phyloP scores from a whole-genome alignment of 2,888 invertebrate species.

The Anthophora plumipes region DNA sequence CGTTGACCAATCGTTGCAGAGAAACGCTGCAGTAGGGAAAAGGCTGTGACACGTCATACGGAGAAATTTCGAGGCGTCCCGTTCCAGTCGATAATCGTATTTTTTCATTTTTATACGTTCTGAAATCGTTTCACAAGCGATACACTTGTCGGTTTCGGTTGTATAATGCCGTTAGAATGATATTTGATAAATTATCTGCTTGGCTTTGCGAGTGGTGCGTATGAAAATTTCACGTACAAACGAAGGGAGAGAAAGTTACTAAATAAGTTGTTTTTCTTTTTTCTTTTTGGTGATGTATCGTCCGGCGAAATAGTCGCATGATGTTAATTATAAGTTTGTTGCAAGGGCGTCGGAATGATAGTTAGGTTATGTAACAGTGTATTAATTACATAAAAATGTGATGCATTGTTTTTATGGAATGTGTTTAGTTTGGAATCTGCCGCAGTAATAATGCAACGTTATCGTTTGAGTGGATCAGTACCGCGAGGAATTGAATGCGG shows the following conservation, averaged over 20 bases:
- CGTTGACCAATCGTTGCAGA: slow-evolving; percentile 65
- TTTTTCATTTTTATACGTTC: slow-evolving; percentile 6
- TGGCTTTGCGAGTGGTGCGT: too few relatives aligned
- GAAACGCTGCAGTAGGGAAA: slow-evolving; percentile 1
- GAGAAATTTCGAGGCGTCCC: slow-evolving; percentile 29
- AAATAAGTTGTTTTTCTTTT: neutral
- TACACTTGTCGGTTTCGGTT: too few relatives aligned
- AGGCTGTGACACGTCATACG: slow-evolving; percentile 57
- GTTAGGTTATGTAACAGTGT: neutral
- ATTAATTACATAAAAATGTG: slow-evolving; percentile 29
- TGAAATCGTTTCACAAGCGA: too few relatives aligned
- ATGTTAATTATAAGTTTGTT: neutral
- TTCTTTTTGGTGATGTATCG: neutral
- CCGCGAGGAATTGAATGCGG: neutral
- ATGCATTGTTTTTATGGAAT: neutral
- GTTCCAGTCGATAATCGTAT: slow-evolving; percentile 29
- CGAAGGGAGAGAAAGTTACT: neutral
- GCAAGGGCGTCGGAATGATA: slow-evolving; percentile 12
- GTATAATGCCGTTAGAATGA: too few relatives aligned
- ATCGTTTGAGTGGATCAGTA: slow-evolving; percentile 23
- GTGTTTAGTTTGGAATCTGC: neutral
- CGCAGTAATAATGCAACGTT: slow-evolving; percentile 7
- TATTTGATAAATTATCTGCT: neutral
- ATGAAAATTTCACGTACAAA: neutral
- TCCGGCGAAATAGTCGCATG: neutral